phyloP scores from a whole-genome alignment of 2,113 vertebrate species.

The Nesoenas mayeri region DNA sequence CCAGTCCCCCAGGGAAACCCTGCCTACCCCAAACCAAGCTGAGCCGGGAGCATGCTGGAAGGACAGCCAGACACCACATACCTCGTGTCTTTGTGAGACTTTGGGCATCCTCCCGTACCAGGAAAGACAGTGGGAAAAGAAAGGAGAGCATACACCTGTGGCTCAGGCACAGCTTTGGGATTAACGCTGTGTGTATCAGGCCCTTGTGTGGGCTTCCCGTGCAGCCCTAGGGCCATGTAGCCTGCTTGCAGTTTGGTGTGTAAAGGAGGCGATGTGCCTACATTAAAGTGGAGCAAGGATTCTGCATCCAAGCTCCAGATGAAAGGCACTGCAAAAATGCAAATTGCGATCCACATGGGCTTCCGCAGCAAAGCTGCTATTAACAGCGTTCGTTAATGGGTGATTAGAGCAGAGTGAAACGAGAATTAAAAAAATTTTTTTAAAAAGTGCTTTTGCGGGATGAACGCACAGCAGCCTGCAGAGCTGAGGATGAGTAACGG shows the following conservation, averaged over 20 bases:
- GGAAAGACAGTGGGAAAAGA: background rate
- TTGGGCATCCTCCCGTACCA: background rate
- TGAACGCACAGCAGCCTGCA: fast-evolving
- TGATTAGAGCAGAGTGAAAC: background rate
- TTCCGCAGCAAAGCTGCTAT: background rate
- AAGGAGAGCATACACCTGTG: background rate
- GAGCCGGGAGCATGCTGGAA: background rate
- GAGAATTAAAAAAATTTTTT: background rate
- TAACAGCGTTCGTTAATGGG: background rate
- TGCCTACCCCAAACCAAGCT: background rate
- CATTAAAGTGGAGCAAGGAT: background rate
- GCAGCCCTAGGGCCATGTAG: background rate
- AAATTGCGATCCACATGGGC: fast-evolving
- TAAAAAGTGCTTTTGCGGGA: background rate
- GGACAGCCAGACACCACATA: background rate
- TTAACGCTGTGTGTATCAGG: background rate
- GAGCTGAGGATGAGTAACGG: background rate
- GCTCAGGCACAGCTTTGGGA: background rate
- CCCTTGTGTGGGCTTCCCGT: background rate
- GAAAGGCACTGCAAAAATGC: background rate
- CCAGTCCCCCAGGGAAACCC: background rate
- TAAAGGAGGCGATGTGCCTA: background rate
- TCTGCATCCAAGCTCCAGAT: background rate
- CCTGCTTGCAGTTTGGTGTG: background rate
- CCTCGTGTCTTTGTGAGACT: background rate